Evolutionary conservation across 2,113 vertebrate species (phyloP), one percentile per base, ranked within the genome.

Genomic region (Brachypteracias leptosomus): DNA sequence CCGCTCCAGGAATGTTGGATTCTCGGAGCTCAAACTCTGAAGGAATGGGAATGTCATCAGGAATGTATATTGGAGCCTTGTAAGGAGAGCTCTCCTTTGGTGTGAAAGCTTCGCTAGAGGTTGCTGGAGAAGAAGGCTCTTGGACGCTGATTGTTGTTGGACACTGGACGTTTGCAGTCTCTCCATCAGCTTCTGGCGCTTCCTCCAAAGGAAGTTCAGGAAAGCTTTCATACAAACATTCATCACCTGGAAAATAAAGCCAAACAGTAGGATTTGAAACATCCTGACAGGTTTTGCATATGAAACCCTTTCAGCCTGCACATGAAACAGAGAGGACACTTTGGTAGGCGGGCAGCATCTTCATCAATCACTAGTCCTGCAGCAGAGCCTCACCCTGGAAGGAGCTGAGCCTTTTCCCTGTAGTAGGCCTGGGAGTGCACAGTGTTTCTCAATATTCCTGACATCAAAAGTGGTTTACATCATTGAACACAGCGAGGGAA

Each of bases 11-110:
- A 94, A 98, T 68, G 54, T 93, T 98, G 57, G 99, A 99, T 96
- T 99, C 98, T 85, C 99, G 98, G 72, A 99, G 98, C 89, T 99
- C 99, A 96, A 99, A 99, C 90, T 99, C 99, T 86, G 98, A 97
- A 86, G 99, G 99, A 95, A 99, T 97, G 58, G 98, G 97, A 90
- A 99, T 96, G 85, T 99, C 98, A 88, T 99, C 99, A 3, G 98
- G 97, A 70, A 98, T 98, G 90, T 98, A 99, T 92, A 98, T 98
- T 2, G 97, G 98, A 85, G 97, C 98, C 94, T 97, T 98, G 97
- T 99, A 98, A 83, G 98, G 98, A 80, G 98, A 98, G 82, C 97
- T 97, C 67, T 99, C 98, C 80, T 97, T 98, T 16, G 98, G 98
- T 3, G 99, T 99, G 83, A 98, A 97, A 16, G 97, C 98, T 57